Evolutionary conservation across 2,113 vertebrate species (phyloP).

Genomic region (Platysternon megacephalum): DNA sequence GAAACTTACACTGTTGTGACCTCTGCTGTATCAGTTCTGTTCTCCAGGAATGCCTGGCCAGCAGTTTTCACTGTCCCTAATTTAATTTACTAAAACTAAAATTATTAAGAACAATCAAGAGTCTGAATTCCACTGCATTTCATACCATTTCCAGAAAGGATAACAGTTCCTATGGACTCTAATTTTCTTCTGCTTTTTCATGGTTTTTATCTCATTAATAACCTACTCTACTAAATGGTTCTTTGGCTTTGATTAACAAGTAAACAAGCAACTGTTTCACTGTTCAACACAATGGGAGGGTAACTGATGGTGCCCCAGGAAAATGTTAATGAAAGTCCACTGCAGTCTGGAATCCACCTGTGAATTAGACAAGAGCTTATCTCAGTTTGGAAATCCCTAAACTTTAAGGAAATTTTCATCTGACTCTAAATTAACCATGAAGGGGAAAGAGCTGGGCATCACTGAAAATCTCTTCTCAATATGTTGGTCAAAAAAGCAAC

Average conservation of each 20-base stretch:
- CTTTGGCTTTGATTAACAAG: not conserved
- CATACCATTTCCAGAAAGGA: constrained; percentile 3
- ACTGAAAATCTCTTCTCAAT: not conserved
- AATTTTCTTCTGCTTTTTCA: constrained; percentile 16
- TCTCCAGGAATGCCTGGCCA: not conserved
- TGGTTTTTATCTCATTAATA: constrained; percentile 17
- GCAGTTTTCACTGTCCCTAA: constrained; percentile 3
- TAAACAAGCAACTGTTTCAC: not conserved
- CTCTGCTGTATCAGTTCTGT: not conserved
- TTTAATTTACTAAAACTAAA: not conserved
- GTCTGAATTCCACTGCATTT: not conserved
- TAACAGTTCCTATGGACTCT: not conserved
- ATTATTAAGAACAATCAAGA: not conserved
- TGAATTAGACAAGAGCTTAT: not conserved
- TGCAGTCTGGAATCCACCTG: not conserved
- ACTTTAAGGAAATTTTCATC: not conserved
- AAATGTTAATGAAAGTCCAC: not conserved
- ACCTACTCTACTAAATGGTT: constrained; percentile 7
- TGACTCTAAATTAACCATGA: not conserved
- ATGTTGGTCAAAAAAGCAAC: not conserved
- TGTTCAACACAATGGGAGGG: not conserved
- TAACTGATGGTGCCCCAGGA: not conserved
- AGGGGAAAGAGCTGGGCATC: not conserved
- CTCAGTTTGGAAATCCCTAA: not conserved
- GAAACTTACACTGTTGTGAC: not conserved